Base-by-base conservation (phyloP, 2,888 invertebrate species). In the Agrilus biguttatus region DNA sequence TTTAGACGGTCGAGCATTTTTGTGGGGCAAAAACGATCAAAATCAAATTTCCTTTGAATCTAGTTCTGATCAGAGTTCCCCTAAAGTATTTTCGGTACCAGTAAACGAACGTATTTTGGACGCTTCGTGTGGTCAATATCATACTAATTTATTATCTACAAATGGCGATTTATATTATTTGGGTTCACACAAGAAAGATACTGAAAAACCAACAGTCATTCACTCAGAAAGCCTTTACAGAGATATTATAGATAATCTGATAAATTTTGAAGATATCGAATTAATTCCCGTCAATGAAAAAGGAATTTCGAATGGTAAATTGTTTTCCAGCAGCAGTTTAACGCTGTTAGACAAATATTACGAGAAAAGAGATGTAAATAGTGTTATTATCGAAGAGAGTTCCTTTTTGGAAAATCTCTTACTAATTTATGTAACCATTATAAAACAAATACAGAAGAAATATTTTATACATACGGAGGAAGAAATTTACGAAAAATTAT, bases 1-100 rank as follows among this genome's bases (percentile, higher is more conserved):
- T 0, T 66, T 88, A 41, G 86, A 87, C 62, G 88, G 89, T 1
- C 71, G 86, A 49, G 75, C 85, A 0, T 88, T 78, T 55, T 71
- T 80, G 41, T 91, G 90, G 90, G 90, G 90, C 2, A 73, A 77
- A 50, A 90, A 90, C 60, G 72, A 75, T 48, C 73, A 71, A 46
- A 75, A 80, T 45, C 89, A 90, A 67, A 77, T 88, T 2, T 73
- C 74, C 37, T 73, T 75, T 49, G 73, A 76, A 44, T 68, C 69
- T 17, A 70, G 70, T 49, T 65, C 69, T 10, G 79, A 82, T 59
- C 73, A 78, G 55, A 82, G 81, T 61, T 73, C 81, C 8, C 84
- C 84, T 6, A 76, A 73, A 55, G 71, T 80, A 51, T 66, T 67
- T 45, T 49, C 53, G 32, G 57, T 57, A 1, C 52, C 52, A 49